A percentile compares a stretch with the other conserved stretches of the same genome.
Evolutionary conservation across 2,113 vertebrate species (phyloP).

Genomic region (Microcebus jonahi): DNA sequence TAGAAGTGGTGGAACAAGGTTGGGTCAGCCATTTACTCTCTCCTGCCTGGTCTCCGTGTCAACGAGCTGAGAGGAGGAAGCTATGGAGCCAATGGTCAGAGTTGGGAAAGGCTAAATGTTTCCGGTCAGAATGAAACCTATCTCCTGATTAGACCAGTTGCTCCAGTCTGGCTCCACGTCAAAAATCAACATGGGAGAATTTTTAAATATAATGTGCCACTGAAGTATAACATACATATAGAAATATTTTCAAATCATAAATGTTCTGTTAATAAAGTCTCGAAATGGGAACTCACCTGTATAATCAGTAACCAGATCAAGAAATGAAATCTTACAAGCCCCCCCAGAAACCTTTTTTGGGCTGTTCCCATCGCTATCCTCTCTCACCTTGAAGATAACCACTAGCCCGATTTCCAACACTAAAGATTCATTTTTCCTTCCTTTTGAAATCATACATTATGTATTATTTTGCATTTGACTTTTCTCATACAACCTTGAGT

Average conservation of each 20-base stretch:
- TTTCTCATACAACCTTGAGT: neutral
- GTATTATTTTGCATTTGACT: neutral
- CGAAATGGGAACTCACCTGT: neutral
- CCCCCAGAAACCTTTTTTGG: neutral
- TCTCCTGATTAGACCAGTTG: neutral
- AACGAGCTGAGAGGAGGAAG: neutral
- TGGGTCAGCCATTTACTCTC: neutral
- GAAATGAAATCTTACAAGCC: neutral
- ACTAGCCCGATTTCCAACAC: neutral
- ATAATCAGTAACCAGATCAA: neutral
- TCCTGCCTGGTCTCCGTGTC: neutral
- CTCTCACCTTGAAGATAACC: neutral
- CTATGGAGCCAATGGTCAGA: neutral
- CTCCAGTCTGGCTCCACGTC: neutral
- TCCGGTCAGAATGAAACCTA: neutral
- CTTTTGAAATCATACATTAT: neutral
- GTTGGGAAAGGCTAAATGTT: neutral
- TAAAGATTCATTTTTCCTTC: neutral
- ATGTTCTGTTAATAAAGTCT: neutral
- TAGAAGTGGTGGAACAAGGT: too few species aligned
- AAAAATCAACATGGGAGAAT: neutral
- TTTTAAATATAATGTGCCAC: neutral
- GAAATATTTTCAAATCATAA: neutral
- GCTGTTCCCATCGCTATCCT: fast-evolving
- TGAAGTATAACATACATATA: neutral